Evolutionary conservation across 2,797 vertebrate species (phyloP).

Genomic region (Danio kyathit): DNA sequence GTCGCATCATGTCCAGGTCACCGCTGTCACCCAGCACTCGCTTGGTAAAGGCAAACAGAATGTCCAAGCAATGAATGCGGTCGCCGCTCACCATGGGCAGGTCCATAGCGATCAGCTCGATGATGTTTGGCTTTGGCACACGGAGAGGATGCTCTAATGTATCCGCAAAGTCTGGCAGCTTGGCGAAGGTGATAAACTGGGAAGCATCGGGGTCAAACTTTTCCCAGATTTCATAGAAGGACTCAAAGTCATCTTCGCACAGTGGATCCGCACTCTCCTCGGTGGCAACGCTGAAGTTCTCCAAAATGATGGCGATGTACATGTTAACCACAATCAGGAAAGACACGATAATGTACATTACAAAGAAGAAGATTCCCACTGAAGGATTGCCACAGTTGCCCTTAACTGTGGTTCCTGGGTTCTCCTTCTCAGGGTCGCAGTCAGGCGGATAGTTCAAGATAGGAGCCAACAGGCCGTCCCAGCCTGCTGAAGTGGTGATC

Average conservation of each 20-base stretch:
- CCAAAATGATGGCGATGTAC: constrained; percentile 99
- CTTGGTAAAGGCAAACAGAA: constrained; percentile 99
- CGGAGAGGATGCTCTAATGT: constrained; percentile 94
- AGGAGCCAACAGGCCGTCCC: constrained; percentile 95
- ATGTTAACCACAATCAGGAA: constrained; percentile 99
- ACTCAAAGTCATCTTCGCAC: constrained; percentile 99
- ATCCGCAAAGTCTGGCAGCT: constrained; percentile 96
- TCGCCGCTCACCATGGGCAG: constrained; percentile 99
- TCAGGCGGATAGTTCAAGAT: constrained; percentile 97
- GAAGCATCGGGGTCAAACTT: constrained; percentile 98
- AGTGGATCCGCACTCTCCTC: constrained; percentile 97
- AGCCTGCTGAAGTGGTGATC: constrained; percentile 97
- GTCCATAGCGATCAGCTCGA: constrained; percentile 99
- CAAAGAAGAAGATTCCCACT: constrained; percentile 98
- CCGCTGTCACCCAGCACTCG: constrained; percentile 97
- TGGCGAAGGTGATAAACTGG: constrained; percentile 97
- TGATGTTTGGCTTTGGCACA: constrained; percentile 96
- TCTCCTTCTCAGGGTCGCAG: constrained; percentile 89
- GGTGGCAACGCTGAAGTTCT: constrained; percentile 99
- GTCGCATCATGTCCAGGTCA: constrained; percentile 95
- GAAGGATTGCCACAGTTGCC: constrained; percentile 98
- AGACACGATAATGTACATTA: constrained; percentile 99
- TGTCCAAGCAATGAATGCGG: constrained; percentile 98
- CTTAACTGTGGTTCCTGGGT: constrained; percentile 91
- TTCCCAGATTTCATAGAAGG: constrained; percentile 99